phyloP scores from a whole-genome alignment of 2,797 vertebrate species.

The Aphelocoma californica region DNA sequence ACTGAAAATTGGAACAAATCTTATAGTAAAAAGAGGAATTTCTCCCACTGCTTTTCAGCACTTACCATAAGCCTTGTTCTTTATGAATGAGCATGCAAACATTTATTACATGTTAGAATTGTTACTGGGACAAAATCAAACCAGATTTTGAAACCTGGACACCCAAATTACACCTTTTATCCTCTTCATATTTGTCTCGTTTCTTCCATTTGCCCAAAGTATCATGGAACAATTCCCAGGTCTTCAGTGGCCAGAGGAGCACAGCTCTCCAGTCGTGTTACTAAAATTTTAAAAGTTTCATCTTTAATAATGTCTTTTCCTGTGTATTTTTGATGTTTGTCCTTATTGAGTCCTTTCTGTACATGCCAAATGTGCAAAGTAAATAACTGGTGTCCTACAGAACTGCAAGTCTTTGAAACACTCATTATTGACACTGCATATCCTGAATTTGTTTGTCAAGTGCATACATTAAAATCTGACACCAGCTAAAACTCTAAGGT shows the following conservation, averaged over 20 bases:
- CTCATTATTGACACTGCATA: neutral
- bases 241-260: neutral
- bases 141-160: neutral
- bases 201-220: neutral
- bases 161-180: neutral
- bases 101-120: neutral
- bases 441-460: neutral
- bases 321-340: neutral
- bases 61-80: neutral
- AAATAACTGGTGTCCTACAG: neutral
- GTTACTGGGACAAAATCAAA: constrained; percentile 10
- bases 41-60: constrained; percentile 32
- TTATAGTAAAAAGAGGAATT: constrained; percentile 8
- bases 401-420: neutral
- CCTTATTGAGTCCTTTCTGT: neutral
- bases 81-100: neutral
- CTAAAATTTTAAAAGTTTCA: neutral
- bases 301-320: neutral
- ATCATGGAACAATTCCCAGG: neutral
- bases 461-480: neutral
- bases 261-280: neutral
- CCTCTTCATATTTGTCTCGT: neutral
- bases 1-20: constrained; percentile 50
- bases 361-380: neutral
- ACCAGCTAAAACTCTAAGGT: neutral